Base-by-base conservation (phyloP, 2,888 invertebrate species). In the Drosophila diplacantha region DNA sequence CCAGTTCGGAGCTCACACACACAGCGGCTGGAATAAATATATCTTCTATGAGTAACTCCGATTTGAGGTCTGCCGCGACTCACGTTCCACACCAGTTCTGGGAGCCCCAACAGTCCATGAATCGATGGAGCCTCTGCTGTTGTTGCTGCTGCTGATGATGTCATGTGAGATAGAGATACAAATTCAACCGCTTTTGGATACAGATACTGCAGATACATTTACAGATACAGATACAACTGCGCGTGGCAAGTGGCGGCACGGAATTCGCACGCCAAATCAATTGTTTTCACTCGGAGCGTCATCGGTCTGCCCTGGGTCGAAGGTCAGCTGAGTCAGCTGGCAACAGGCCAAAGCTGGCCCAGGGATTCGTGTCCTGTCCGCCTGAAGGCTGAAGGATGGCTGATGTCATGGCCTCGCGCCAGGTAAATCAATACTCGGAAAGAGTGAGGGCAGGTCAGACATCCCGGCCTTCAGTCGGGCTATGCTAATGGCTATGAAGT, bases 71-170 rank as follows among this genome's bases (percentile, higher is more conserved):
- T 60, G 56, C 35, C 41, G 47, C 41, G 22, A 78, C 80, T 81
- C 61, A 66, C 65, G 77, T 74, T 77, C 82, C 76, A 76, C 75
- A 78, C 78, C 81, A 78, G 76, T 74, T 77, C 61, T 62, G 60
- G 54, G 61, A 41, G 52, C 53, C 54, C 22, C 16, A 47, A 43
- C 16, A 44, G 18, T 29, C 59, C 58, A 38, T 49, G 75, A 80
- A 74, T 70, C 75, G 74, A 67, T 81, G 74, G 64, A 43, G 37
- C 39, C 24, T 16, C 35, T 35, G 22, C 18, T 24, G 26, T 34
- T 51, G 20, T 9, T 52, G 49, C 31, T 66, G 59, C 11, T 49
- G 73, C 26, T 63, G 82, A 81, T 77, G 76, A 81, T 81, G 82
- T 77, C 82, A 77, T 77, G 52, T 37, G 31, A 31, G 44, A 46